Percentiles rank a stretch among this genome's conserved stretches.
phyloP scores from a whole-genome alignment of 2,888 invertebrate species.

The Eupeodes luniger region DNA sequence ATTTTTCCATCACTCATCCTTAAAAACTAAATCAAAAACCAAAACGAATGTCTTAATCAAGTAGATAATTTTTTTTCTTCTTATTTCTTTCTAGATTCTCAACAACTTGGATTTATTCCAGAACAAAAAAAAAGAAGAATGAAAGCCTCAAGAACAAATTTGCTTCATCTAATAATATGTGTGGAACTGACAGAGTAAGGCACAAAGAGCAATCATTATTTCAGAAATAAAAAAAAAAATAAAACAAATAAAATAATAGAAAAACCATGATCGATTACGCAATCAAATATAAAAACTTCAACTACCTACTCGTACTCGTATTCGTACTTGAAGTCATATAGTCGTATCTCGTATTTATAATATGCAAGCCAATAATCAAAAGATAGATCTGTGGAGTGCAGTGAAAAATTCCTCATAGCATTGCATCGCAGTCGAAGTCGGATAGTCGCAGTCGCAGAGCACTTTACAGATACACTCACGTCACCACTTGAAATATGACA shows the following conservation, averaged over 20 bases:
- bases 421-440: not conserved
- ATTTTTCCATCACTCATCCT: conserved; percentile 64
- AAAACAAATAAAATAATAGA: conserved; percentile 47
- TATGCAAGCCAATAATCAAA: conserved; percentile 69
- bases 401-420: conserved; percentile 52
- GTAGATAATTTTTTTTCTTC: conserved; percentile 41
- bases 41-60: conserved; percentile 70
- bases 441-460: not conserved
- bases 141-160: not conserved
- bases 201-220: conserved; percentile 54
- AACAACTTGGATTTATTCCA: conserved; percentile 66
- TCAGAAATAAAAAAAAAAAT: conserved; percentile 35
- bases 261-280: conserved; percentile 72
- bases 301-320: conserved; percentile 19
- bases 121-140: conserved; percentile 25
- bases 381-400: conserved; percentile 34
- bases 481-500: conserved; percentile 74
- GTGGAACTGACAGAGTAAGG: conserved; percentile 41
- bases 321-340: not conserved
- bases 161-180: conserved; percentile 35
- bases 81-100: conserved; percentile 64
- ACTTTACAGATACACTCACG: conserved; percentile 53
- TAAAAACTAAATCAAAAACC: conserved; percentile 60
- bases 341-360: not conserved
- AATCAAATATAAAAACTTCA: conserved; percentile 56